phyloP scores from a whole-genome alignment of 2,797 vertebrate species.

The Argyrosomus regius region DNA sequence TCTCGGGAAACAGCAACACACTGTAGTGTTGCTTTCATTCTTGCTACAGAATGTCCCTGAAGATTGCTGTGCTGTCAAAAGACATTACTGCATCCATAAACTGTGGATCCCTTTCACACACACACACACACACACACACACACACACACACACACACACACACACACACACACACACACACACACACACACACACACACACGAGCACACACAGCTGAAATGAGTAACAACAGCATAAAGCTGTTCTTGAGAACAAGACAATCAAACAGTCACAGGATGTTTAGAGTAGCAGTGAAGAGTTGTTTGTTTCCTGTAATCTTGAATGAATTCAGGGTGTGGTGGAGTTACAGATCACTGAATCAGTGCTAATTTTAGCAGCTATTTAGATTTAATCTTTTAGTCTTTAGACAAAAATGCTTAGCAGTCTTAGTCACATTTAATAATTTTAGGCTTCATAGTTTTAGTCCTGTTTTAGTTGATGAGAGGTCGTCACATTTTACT shows the following conservation, averaged over 20 bases:
- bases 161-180: neutral
- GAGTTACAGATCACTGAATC: neutral
- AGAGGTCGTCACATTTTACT: too few relatives aligned
- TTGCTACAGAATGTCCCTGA: slow-evolving; percentile 6
- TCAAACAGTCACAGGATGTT: slow-evolving; percentile 35
- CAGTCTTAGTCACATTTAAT: too few relatives aligned
- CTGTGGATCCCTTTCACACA: neutral
- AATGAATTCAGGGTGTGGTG: neutral
- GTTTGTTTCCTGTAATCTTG: neutral
- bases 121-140: neutral
- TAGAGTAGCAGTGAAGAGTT: neutral
- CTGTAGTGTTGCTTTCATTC: neutral
- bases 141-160: neutral
- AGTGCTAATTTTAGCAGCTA: too few relatives aligned
- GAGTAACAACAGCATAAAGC: slow-evolving; percentile 16
- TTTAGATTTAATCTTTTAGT: too few relatives aligned
- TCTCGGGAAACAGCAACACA: neutral
- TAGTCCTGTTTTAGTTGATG: too few relatives aligned
- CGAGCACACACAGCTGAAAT: neutral
- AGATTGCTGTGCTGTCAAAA: slow-evolving; percentile 8
- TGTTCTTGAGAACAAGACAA: slow-evolving; percentile 14
- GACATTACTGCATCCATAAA: slow-evolving; percentile 2
- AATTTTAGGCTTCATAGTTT: too few relatives aligned
- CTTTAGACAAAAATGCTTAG: too few relatives aligned
- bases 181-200: neutral